These are phyloP conservation scores for Rhyacichthys aspro DNA, from an alignment of 2,797 vertebrate genomes.

Conservation along the genomic window DNA sequence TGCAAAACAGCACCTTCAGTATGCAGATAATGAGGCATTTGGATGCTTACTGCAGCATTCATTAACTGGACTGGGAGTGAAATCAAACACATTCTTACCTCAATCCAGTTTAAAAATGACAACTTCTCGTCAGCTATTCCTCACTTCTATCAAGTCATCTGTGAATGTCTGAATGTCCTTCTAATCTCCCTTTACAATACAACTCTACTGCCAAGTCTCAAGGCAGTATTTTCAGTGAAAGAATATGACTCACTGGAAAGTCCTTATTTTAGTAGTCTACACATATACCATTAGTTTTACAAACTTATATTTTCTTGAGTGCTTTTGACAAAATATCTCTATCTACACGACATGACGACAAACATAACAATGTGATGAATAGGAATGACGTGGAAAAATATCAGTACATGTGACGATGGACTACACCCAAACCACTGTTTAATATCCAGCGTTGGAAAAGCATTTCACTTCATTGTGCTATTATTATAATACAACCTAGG, in stretches of 20 bases:
- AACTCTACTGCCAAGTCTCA: constrained; percentile 37
- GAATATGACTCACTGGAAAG: constrained; percentile 39
- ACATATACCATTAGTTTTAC: neutral
- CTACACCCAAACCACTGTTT: constrained; percentile 8
- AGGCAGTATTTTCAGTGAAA: constrained; percentile 24
- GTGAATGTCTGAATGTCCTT: constrained; percentile 51
- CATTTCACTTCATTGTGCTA: neutral
- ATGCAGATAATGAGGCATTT: constrained; percentile 73
- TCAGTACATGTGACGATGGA: neutral
- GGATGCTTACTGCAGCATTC: constrained; percentile 48
- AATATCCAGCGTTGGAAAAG: constrained; percentile 3
- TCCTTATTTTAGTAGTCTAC: neutral
- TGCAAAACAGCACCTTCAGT: constrained; percentile 77
- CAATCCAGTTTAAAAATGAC: constrained; percentile 56
- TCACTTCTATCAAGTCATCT: constrained; percentile 43
- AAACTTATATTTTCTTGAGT: neutral
- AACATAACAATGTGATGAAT: neutral
- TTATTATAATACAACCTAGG: neutral
- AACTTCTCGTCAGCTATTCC: constrained; percentile 47
- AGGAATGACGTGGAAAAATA: too few relatives aligned
- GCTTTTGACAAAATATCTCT: constrained; percentile 1
- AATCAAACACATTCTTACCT: constrained; percentile 67
- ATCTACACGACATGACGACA: neutral
- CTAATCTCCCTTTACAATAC: constrained; percentile 44
- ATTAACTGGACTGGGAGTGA: constrained; percentile 44